These are phyloP conservation scores for Hystrix brachyura DNA, from an alignment of 2,113 vertebrate genomes.

Conservation along the genomic window DNA sequence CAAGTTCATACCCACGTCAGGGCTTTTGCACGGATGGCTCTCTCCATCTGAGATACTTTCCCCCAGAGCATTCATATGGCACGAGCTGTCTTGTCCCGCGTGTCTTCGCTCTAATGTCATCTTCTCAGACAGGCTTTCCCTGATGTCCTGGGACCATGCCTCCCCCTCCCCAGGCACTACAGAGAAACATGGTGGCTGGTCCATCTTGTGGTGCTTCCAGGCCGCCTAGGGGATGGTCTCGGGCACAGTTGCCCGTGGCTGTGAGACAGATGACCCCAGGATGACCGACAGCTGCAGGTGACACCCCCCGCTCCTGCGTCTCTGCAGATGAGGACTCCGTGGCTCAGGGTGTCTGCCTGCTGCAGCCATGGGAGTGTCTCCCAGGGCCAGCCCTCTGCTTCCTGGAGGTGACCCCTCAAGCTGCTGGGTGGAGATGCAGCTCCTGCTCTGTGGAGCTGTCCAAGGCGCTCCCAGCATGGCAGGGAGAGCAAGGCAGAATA, in stretches of 20 bases:
- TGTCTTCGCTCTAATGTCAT: fast-evolving
- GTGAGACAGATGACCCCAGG: neutral
- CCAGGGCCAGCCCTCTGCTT: fast-evolving
- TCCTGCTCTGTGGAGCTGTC: neutral
- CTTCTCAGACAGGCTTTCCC: neutral
- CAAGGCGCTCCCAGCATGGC: fast-evolving
- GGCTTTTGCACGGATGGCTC: fast-evolving
- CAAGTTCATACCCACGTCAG: neutral
- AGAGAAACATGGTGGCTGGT: too few species aligned
- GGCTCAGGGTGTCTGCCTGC: neutral
- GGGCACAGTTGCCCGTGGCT: fast-evolving
- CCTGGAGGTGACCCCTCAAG: neutral
- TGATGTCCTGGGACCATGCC: too few species aligned
- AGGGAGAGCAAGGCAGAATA: neutral
- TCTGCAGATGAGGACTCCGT: too few species aligned
- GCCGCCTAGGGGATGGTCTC: neutral
- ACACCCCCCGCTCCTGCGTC: fast-evolving
- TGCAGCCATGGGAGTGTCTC: too few species aligned
- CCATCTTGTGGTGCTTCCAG: neutral
- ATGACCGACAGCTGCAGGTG: too few species aligned
- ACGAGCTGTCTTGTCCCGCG: fast-evolving
- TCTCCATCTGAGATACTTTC: neutral
- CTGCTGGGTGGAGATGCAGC: neutral
- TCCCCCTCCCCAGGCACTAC: fast-evolving
- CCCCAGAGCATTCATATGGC: fast-evolving